Conservation (phyloP, 2,888 invertebrate species). For the Lasioglossum leucozonium region DNA sequence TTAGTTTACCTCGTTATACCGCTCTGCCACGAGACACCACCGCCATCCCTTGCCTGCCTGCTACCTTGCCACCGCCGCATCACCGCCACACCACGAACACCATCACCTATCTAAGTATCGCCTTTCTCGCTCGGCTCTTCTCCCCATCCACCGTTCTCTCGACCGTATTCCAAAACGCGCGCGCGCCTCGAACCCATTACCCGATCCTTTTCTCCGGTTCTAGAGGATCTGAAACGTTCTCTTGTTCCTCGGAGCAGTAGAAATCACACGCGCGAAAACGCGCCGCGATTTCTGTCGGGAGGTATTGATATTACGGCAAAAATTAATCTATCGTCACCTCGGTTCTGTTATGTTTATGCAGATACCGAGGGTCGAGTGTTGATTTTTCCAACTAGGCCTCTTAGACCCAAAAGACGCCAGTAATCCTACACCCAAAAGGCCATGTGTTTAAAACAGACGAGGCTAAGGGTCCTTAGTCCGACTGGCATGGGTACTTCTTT, state of each 20-base stretch:
- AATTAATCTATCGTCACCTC: too few species aligned
- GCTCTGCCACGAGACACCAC: constrained; percentile 37
- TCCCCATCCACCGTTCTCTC: neutral
- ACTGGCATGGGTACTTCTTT: too few species aligned
- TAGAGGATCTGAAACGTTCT: neutral
- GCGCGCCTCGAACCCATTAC: constrained; percentile 14
- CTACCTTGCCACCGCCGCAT: neutral
- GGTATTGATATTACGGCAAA: too few species aligned
- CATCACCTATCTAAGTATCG: neutral
- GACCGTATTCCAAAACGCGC: neutral
- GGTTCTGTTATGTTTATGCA: too few species aligned
- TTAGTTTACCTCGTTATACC: constrained; percentile 79
- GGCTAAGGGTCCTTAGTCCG: too few species aligned
- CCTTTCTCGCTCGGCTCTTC: neutral
- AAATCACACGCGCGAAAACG: neutral
- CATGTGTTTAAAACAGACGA: too few species aligned
- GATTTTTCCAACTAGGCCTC: too few species aligned
- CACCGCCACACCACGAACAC: neutral
- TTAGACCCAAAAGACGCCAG: too few species aligned
- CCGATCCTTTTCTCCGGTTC: neutral
- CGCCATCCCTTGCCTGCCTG: constrained; percentile 6
- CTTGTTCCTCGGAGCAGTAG: neutral
- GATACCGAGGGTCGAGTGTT: too few species aligned
- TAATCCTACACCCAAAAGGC: too few species aligned
- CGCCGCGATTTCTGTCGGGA: neutral